phyloP scores from a whole-genome alignment of 2,797 vertebrate genomes.

The Octomys mimax region DNA sequence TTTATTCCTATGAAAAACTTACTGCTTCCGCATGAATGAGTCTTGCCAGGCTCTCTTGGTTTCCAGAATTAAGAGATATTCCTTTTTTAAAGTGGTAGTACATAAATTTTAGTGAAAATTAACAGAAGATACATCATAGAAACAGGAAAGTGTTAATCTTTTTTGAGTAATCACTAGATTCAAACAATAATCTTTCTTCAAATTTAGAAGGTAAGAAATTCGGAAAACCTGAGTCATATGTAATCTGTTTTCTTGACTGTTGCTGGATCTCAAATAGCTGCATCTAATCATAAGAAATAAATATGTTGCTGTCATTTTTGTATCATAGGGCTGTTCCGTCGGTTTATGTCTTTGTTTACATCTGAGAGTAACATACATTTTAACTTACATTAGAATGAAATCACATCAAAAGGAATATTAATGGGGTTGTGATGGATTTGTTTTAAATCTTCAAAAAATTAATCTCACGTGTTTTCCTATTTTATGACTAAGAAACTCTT shows the following conservation, averaged over 20 bases:
- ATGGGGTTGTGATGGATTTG: slow-evolving; percentile 26
- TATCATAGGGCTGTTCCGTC: not conserved
- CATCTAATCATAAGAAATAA: not conserved
- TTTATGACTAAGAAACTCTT: not conserved
- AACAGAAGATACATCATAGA: not conserved
- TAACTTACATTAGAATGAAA: slow-evolving; percentile 2
- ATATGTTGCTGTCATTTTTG: not conserved
- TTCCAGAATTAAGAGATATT: not conserved
- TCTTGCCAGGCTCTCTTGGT: not conserved
- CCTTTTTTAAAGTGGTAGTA: slow-evolving; percentile 39
- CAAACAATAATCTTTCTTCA: not conserved
- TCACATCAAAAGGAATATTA: slow-evolving; percentile 29
- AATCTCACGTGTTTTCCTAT: slow-evolving; percentile 51
- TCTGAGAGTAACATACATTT: slow-evolving; percentile 23
- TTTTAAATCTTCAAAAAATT: slow-evolving; percentile 7
- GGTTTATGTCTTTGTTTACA: not conserved
- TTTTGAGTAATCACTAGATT: not conserved
- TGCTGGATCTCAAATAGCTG: not conserved
- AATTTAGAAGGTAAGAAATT: rapidly evolving
- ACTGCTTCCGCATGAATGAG: not conserved
- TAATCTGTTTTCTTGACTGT: not conserved
- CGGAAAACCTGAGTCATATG: not conserved
- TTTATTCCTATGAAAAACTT: not conserved
- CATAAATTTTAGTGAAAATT: not conserved
- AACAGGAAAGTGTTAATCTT: not conserved